Conservation (phyloP, 2,113 vertebrate genomes). For the Phyllopteryx taeniolatus region DNA sequence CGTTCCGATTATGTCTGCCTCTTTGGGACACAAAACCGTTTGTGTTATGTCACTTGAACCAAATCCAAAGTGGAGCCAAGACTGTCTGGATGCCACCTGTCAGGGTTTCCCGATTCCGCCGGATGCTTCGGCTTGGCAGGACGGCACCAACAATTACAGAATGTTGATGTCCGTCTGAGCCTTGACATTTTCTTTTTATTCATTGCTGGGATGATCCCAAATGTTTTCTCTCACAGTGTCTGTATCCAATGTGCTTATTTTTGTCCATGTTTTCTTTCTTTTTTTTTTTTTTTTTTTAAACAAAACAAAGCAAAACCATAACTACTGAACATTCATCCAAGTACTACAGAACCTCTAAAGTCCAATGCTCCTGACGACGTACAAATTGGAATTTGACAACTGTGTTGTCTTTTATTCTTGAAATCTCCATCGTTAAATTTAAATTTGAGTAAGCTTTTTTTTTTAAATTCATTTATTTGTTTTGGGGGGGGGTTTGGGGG, state of each 20-base stretch:
- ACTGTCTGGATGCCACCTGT: slow-evolving; percentile 39
- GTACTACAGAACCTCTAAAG: not conserved
- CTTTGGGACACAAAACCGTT: not conserved
- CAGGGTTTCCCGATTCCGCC: slow-evolving; percentile 52
- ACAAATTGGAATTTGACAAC: too few relatives aligned
- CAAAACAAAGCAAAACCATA: too few relatives aligned
- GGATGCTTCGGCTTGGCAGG: slow-evolving; percentile 54
- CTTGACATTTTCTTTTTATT: slow-evolving; percentile 49
- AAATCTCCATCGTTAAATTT: too few relatives aligned
- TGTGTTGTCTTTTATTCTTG: too few relatives aligned
- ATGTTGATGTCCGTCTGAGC: slow-evolving; percentile 56
- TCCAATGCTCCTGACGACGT: too few relatives aligned
- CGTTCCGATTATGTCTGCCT: not conserved
- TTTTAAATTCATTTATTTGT: too few relatives aligned
- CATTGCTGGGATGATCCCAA: slow-evolving; percentile 40
- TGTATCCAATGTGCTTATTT: slow-evolving; percentile 40
- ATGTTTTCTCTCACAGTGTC: slow-evolving; percentile 43
- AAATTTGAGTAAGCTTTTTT: too few relatives aligned
- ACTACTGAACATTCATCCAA: not conserved
- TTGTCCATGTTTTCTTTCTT: slow-evolving; percentile 24
- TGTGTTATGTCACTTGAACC: slow-evolving; percentile 1
- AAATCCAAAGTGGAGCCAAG: not conserved
- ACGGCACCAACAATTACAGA: slow-evolving; percentile 60
- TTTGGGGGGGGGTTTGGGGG: too few relatives aligned
- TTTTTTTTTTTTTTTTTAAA: not conserved